Evolutionary conservation across 1,140 invertebrate species (phyloP).

Genomic region (Brachionus rotundiformis): DNA sequence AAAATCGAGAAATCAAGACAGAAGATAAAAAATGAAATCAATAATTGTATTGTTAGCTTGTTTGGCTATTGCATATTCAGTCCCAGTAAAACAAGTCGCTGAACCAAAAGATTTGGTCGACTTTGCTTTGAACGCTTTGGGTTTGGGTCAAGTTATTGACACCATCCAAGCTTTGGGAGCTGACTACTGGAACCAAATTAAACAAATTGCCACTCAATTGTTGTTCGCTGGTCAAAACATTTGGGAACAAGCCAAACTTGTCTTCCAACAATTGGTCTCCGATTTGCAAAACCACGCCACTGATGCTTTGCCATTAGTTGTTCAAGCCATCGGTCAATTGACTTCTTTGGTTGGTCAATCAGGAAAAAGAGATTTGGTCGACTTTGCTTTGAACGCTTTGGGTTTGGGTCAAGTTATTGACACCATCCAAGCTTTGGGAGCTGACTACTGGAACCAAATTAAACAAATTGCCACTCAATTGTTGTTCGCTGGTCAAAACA

Average conservation of each 20-base stretch:
- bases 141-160: conserved; percentile 10
- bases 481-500: conserved; percentile 37
- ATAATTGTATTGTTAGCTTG: background rate
- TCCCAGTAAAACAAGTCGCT: background rate
- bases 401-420: background rate
- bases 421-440: background rate
- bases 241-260: background rate
- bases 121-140: conserved; percentile 13
- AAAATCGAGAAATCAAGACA: background rate
- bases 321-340: conserved; percentile 17
- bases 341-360: background rate
- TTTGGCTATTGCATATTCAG: conserved; percentile 2
- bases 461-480: conserved; percentile 24
- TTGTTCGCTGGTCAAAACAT: conserved; percentile 37
- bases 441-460: background rate
- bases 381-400: background rate
- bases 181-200: background rate
- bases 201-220: conserved; percentile 15
- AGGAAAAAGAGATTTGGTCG: background rate
- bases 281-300: conserved; percentile 38
- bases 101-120: background rate
- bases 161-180: background rate
- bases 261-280: background rate
- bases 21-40: conserved; percentile 22
- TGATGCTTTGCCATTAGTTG: conserved; percentile 17